phyloP scores from a whole-genome alignment of 2,113 vertebrate genomes.

The Serilophus lunatus region DNA sequence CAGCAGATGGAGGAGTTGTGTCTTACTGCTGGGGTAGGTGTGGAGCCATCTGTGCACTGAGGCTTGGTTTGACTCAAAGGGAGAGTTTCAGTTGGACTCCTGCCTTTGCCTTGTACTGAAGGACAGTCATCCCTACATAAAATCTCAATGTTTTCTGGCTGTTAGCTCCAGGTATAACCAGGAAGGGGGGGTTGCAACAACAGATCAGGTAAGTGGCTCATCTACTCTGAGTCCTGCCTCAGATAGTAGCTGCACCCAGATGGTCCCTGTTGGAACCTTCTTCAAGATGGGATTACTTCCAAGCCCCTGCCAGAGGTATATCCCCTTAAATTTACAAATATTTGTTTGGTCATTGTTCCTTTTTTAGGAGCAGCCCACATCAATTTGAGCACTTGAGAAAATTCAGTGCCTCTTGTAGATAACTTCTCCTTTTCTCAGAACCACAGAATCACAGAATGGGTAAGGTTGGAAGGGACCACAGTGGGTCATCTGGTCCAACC shows the following conservation, averaged over 20 bases:
- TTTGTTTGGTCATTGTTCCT: not conserved
- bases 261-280: not conserved
- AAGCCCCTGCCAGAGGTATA: not conserved
- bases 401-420: not conserved
- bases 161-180: not conserved
- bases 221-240: not conserved
- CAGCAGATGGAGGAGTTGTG: slow-evolving; percentile 44
- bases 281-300: not conserved
- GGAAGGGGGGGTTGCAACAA: not conserved
- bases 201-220: not conserved
- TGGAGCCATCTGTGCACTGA: slow-evolving; percentile 7
- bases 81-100: slow-evolving; percentile 10
- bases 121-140: not conserved
- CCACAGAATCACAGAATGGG: not conserved
- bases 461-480: not conserved
- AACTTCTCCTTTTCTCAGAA: not conserved
- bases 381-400: not conserved
- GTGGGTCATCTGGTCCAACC: not conserved
- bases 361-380: not conserved
- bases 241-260: not conserved
- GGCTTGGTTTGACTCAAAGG: slow-evolving; percentile 2
- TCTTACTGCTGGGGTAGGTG: slow-evolving; percentile 48
- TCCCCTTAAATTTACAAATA: not conserved
- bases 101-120: not conserved
- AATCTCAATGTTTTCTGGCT: not conserved